Evolutionary conservation across 2,888 invertebrate species (phyloP).

Genomic region (Geophilus truncorum): DNA sequence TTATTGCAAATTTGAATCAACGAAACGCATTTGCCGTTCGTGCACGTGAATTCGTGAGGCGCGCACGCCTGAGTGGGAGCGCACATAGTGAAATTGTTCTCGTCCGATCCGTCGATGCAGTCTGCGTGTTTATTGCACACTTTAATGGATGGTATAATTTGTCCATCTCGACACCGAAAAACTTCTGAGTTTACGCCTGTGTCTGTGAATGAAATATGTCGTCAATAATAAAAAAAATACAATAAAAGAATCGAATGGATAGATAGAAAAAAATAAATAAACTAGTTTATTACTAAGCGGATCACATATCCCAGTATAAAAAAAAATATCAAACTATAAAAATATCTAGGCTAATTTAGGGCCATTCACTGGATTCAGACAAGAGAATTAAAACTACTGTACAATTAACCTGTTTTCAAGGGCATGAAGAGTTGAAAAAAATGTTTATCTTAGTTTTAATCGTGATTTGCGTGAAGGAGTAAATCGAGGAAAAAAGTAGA

Average conservation of each 20-base stretch:
- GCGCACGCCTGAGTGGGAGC: constrained; percentile 54
- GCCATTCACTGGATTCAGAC: background rate
- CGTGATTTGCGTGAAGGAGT: background rate
- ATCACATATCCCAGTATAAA: too few relatives aligned
- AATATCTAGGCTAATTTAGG: background rate
- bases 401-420: constrained; percentile 21
- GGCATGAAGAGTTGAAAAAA: background rate
- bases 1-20: constrained; percentile 76
- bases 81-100: constrained; percentile 85
- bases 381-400: background rate
- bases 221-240: too few relatives aligned
- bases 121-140: constrained; percentile 84
- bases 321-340: background rate
- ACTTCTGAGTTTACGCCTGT: background rate
- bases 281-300: background rate
- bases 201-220: background rate
- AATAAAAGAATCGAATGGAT: too few relatives aligned
- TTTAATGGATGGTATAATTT: constrained; percentile 38
- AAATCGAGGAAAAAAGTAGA: background rate
- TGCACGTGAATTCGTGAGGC: constrained; percentile 76
- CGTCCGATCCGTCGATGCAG: constrained; percentile 91
- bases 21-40: constrained; percentile 77
- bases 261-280: too few relatives aligned
- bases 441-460: background rate
- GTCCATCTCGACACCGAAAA: constrained; percentile 29